Percentiles rank a stretch among this genome's conserved stretches.
Evolutionary conservation across 2,797 vertebrate species (phyloP).

Genomic region (Ambastaia sidthimunki): DNA sequence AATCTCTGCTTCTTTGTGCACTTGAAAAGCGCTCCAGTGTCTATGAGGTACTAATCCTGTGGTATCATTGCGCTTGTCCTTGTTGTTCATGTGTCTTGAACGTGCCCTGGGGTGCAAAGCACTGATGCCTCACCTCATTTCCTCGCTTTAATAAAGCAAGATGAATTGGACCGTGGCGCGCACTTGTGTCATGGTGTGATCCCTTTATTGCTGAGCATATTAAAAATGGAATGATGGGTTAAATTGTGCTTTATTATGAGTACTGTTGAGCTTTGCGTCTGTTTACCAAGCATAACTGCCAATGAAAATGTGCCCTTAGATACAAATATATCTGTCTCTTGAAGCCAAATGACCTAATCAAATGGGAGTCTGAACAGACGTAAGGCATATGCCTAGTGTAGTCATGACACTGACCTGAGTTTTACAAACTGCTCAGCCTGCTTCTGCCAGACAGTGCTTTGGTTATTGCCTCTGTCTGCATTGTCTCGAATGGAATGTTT

Average conservation of each 20-base stretch:
- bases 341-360: constrained; percentile 47
- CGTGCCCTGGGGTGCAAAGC: constrained; percentile 54
- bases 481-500: background rate
- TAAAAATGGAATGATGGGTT: constrained; percentile 40
- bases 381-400: constrained; percentile 35
- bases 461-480: constrained; percentile 1
- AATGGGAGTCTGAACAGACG: constrained; percentile 18
- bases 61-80: constrained; percentile 47
- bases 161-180: constrained; percentile 55
- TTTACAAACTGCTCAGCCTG: background rate
- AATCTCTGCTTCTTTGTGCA: constrained; percentile 11
- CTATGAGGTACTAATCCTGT: constrained; percentile 42
- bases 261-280: constrained; percentile 24
- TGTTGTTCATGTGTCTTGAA: constrained; percentile 61
- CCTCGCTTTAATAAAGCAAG: constrained; percentile 61
- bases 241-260: constrained; percentile 32
- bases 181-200: constrained; percentile 50
- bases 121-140: constrained; percentile 62
- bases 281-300: constrained; percentile 31
- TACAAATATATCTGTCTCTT: constrained; percentile 39
- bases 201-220: constrained; percentile 43
- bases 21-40: constrained; percentile 28
- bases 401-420: background rate
- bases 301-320: constrained; percentile 34
- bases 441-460: background rate